Base-by-base conservation (phyloP, 2,797 vertebrate species). In the Sciaenops ocellatus region DNA sequence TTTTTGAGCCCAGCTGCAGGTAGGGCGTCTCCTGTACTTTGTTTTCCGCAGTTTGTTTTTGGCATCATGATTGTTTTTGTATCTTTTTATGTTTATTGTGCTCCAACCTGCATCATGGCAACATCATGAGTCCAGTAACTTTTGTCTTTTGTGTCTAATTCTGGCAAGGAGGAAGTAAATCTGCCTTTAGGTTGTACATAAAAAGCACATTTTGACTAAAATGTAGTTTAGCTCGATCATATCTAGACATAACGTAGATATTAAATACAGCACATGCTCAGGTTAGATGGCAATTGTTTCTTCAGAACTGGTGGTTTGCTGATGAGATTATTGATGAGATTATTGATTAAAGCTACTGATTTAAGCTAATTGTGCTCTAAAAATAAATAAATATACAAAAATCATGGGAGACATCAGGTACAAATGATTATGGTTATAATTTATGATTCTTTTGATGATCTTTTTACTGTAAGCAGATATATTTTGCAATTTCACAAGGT, bases 41-140 rank as follows among this genome's bases (percentile, higher is more conserved):
- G 16, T 15, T 52, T 44, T 26, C 30, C 52, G 34, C 46, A 13
- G 17, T 5, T 52, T 46, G 47, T 2, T 20, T 51, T 12, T 44
- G n/a, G 46, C 15, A 30, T n/a, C 18, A 11, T 1, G 0, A 38
- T n/a, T 50, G 0, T 57, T n/a, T 47, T 2, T n/a, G 15, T 22
- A 54, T 9, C 0, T 0, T 9, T 44, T 12, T 26, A 12, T 68
- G 17, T 42, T 48, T 51, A 41, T 3, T 55, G 2, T 73, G 9
- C 41, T 64, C 16, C 13, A 26, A 41, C 51, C 22, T 55, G 15
- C 38, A 41, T 48, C 28, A 51, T 26, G 22, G 1, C 46, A 34
- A 34, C 34, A 34, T 34, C 34, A 11, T 22, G 16, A 60, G n/a
- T 20, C 46, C 10, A 54, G 18, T 20, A 55, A 3, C 61, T 50